phyloP scores from a whole-genome alignment of 2,113 vertebrate genomes.

The Colinus virginianus region DNA sequence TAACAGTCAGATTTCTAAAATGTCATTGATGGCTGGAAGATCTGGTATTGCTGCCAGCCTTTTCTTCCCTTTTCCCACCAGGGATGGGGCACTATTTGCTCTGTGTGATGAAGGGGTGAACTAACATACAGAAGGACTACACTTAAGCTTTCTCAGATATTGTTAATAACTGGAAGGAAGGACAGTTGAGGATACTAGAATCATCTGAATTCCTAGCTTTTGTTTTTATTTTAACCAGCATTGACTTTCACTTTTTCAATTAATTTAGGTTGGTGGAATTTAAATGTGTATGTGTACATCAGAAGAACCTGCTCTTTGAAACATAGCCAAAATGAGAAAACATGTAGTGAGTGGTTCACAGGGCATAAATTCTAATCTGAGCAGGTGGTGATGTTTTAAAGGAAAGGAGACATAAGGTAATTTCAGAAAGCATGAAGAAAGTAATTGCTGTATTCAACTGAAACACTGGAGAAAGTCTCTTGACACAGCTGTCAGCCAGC shows the following conservation, averaged over 20 bases:
- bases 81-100: not conserved
- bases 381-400: not conserved
- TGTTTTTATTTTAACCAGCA: not conserved
- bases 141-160: not conserved
- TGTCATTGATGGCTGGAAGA: not conserved
- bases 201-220: not conserved
- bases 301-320: not conserved
- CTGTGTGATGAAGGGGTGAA: not conserved
- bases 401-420: not conserved
- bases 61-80: not conserved
- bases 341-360: not conserved
- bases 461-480: not conserved
- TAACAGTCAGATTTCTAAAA: not conserved
- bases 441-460: not conserved
- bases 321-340: not conserved
- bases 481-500: not conserved
- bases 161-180: not conserved
- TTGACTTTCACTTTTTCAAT: not conserved
- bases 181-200: not conserved
- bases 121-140: not conserved
- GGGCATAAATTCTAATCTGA: not conserved
- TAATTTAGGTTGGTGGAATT: not conserved
- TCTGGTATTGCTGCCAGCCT: not conserved
- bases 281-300: not conserved
- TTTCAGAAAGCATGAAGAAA: not conserved